Conservation (phyloP, 2,113 vertebrate species). For the Petromus typicus region DNA sequence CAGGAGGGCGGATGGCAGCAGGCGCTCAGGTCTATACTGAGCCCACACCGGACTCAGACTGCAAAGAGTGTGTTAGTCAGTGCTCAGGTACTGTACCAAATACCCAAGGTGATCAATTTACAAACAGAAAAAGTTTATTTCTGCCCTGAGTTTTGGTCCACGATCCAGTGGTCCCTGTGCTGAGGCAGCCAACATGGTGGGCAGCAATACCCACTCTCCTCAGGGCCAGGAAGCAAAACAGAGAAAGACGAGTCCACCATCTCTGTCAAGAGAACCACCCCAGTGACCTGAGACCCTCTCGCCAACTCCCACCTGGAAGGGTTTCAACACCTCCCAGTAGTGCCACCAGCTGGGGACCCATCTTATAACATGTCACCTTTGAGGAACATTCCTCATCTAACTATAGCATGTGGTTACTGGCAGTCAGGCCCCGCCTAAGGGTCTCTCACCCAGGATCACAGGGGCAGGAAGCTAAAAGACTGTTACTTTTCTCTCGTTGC, state of each 20-base stretch:
- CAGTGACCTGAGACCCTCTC: background rate
- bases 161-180: background rate
- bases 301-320: background rate
- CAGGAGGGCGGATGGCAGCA: fast-evolving
- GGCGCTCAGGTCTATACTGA: background rate
- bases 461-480: background rate
- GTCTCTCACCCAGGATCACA: background rate
- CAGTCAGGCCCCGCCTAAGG: background rate
- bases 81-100: background rate
- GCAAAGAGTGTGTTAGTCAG: background rate
- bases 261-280: background rate
- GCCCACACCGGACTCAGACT: background rate
- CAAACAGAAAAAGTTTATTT: background rate
- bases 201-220: background rate
- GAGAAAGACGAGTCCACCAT: background rate
- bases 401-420: no score
- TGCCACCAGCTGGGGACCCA: background rate
- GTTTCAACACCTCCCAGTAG: background rate
- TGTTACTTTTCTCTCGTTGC: background rate
- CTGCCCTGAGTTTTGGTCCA: background rate
- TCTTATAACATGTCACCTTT: background rate
- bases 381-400: background rate
- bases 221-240: background rate
- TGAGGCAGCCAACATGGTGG: background rate
- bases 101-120: background rate